phyloP scores from a whole-genome alignment of 2,888 invertebrate genomes.

The Agrenia bidenticulata region DNA sequence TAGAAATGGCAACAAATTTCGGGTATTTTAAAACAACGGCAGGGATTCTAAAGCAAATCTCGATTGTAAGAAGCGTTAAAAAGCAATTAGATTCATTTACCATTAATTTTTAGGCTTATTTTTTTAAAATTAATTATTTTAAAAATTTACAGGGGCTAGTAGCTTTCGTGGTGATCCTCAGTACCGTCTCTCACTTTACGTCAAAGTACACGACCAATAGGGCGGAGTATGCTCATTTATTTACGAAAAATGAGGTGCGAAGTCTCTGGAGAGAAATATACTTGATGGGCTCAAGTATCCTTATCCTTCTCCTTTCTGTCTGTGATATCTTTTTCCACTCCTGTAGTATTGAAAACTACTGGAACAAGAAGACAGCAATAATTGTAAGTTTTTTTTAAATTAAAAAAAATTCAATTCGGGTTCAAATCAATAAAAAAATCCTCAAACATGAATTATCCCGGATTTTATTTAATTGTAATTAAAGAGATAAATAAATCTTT shows the following conservation, averaged over 20 bases:
- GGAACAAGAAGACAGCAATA: constrained; percentile 23
- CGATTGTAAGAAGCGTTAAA: constrained; percentile 32
- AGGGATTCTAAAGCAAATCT: constrained; percentile 17
- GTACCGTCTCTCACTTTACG: constrained; percentile 3
- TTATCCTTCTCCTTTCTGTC: constrained; percentile 14
- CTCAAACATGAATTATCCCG: no score
- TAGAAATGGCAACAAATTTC: constrained; percentile 24
- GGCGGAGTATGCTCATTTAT: not conserved
- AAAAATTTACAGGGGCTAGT: not conserved
- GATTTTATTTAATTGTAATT: no score
- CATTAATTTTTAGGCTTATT: no score
- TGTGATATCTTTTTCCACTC: constrained; percentile 12
- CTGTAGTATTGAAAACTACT: constrained; percentile 19
- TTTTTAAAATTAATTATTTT: no score
- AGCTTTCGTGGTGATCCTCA: not conserved
- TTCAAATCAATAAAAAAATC: no score
- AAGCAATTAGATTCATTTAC: no score
- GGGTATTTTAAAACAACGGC: constrained; percentile 13
- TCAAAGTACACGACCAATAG: constrained; percentile 25
- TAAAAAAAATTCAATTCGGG: no score
- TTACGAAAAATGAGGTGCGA: constrained; percentile 16
- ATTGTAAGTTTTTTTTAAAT: constrained; percentile 8
- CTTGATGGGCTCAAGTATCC: constrained; percentile 9
- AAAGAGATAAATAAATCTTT: not conserved
- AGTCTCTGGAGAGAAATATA: constrained; percentile 26